phyloP scores from a whole-genome alignment of 2,797 vertebrate species.

The Pantherophis vulpinus region DNA sequence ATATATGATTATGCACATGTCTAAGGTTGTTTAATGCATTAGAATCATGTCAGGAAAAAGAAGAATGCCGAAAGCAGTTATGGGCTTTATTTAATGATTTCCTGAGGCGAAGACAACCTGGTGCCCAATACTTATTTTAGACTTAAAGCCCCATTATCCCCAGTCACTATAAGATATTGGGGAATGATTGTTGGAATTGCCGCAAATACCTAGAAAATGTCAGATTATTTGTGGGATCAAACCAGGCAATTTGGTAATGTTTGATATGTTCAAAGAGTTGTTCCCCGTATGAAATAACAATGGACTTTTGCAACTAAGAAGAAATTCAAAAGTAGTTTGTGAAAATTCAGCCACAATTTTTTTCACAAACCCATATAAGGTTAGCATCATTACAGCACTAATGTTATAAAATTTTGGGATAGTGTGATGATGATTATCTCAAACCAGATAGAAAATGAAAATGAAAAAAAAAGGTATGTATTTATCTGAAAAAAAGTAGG shows the following conservation, averaged over 20 bases:
- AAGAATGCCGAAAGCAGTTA: background rate
- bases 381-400: background rate
- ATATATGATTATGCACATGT: background rate
- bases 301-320: background rate
- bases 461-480: background rate
- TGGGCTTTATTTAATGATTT: background rate
- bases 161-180: background rate
- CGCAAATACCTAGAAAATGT: background rate
- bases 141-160: background rate
- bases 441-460: background rate
- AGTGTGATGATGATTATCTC: background rate
- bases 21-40: background rate
- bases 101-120: background rate
- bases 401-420: background rate
- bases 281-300: background rate
- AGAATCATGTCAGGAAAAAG: background rate
- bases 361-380: background rate
- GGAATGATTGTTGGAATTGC: background rate
- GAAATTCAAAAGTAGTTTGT: background rate
- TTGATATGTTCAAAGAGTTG: background rate
- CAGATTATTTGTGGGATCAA: background rate
- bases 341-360: background rate
- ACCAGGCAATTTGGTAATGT: background rate
- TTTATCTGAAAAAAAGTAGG: background rate
- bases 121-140: background rate